Percentiles rank a stretch among this genome's conserved stretches.
phyloP scores from a whole-genome alignment of 2,797 vertebrate species.

The Sebastes wilsoni region DNA sequence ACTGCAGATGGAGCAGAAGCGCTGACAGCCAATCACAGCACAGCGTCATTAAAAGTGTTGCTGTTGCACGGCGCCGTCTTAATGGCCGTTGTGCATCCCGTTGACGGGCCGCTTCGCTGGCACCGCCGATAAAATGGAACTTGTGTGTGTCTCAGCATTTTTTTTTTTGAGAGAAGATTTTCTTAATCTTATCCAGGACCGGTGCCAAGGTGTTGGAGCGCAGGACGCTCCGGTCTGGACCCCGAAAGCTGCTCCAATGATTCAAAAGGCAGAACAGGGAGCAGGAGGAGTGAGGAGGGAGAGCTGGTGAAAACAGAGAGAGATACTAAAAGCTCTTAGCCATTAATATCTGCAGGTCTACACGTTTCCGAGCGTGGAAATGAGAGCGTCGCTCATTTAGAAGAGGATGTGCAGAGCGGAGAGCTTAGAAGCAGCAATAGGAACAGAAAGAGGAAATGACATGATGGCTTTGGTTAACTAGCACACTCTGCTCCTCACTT shows the following conservation, averaged over 20 bases:
- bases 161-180: slow-evolving; percentile 26
- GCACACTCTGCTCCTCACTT: not conserved
- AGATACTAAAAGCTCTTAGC: slow-evolving; percentile 41
- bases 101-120: slow-evolving; percentile 23
- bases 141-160: slow-evolving; percentile 57
- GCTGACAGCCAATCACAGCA: slow-evolving; percentile 57
- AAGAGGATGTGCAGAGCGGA: not conserved
- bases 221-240: not conserved
- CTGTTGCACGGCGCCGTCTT: slow-evolving; percentile 30
- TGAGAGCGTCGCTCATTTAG: slow-evolving; percentile 22
- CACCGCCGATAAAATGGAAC: slow-evolving; percentile 25
- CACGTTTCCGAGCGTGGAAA: slow-evolving; percentile 18
- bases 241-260: slow-evolving; percentile 29
- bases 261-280: slow-evolving; percentile 31
- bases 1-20: slow-evolving; percentile 26
- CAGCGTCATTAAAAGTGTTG: slow-evolving; percentile 48
- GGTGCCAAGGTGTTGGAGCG: slow-evolving; percentile 36
- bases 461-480: not conserved
- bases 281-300: slow-evolving; percentile 11
- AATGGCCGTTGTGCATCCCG: slow-evolving; percentile 26
- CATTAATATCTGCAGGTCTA: slow-evolving; percentile 39
- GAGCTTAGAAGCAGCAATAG: slow-evolving; percentile 6
- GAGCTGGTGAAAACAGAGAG: not conserved
- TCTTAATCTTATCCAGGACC: slow-evolving; percentile 49
- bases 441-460: slow-evolving; percentile 3